Evolutionary conservation across 2,888 invertebrate species (phyloP).

Genomic region (Rotaria socialis): DNA sequence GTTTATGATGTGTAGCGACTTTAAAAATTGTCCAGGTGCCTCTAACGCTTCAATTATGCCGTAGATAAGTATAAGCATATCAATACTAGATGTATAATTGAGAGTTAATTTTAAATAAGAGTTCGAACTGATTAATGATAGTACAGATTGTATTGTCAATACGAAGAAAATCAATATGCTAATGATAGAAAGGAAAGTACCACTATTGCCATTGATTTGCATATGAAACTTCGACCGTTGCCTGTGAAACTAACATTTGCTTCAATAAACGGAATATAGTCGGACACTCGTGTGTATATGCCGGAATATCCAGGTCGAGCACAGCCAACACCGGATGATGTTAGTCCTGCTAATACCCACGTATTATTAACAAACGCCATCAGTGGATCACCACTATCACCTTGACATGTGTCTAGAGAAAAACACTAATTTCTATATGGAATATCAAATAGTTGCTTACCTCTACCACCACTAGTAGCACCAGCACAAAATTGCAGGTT

Average conservation of each 20-base stretch:
- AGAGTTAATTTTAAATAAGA: too few relatives aligned
- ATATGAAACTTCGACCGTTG: too few relatives aligned
- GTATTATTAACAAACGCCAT: conserved; percentile 29
- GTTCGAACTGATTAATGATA: too few relatives aligned
- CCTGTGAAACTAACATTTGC: neutral
- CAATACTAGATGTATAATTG: too few relatives aligned
- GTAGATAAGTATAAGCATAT: too few relatives aligned
- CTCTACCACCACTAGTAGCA: neutral
- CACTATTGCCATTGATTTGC: too few relatives aligned
- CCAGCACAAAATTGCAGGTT: neutral
- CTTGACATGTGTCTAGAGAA: neutral
- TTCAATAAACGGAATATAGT: neutral
- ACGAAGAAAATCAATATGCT: too few relatives aligned
- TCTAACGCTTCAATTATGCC: too few relatives aligned
- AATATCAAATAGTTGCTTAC: neutral
- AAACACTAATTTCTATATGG: neutral
- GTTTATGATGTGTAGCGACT: too few relatives aligned
- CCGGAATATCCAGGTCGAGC: neutral
- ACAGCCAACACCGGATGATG: conserved; percentile 37
- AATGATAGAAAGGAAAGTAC: too few relatives aligned
- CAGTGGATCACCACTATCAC: conserved; percentile 42
- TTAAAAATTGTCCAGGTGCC: too few relatives aligned
- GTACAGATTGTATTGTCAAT: too few relatives aligned
- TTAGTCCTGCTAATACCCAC: conserved; percentile 41
- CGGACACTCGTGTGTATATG: neutral